Evolutionary conservation across 2,888 invertebrate genomes (phyloP).

Genomic region (Chrysolina americana): DNA sequence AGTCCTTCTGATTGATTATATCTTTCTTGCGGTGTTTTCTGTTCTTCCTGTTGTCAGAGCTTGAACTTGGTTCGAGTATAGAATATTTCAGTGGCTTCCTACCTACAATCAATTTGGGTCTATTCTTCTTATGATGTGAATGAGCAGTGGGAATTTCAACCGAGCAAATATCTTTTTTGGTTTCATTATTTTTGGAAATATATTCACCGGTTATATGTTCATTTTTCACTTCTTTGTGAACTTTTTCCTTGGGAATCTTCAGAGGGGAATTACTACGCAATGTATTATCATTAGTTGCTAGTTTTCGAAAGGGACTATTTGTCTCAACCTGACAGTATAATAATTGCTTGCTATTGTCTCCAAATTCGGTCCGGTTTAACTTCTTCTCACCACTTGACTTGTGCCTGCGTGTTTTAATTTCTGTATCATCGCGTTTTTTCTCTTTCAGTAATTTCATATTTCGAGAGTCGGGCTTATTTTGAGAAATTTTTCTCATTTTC

Average conservation of each 20-base stretch:
- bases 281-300: not conserved
- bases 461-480: not conserved
- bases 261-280: not conserved
- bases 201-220: not conserved
- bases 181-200: not conserved
- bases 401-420: slow-evolving; percentile 22
- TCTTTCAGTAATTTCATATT: slow-evolving; percentile 4
- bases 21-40: slow-evolving; percentile 1
- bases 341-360: slow-evolving; percentile 27
- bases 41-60: not conserved
- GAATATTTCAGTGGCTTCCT: slow-evolving; percentile 1
- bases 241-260: not conserved
- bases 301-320: slow-evolving; percentile 36
- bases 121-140: slow-evolving; percentile 25
- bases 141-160: not conserved
- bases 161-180: not conserved
- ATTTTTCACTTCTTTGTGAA: not conserved
- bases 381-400: slow-evolving; percentile 30
- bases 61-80: not conserved
- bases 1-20: not conserved
- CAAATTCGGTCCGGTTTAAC: slow-evolving; percentile 22
- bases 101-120: not conserved
- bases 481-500: slow-evolving; percentile 14
- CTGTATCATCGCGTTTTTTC: slow-evolving; percentile 26
- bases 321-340: slow-evolving; percentile 47